Evolutionary conservation across 2,113 vertebrate genomes (phyloP).

Genomic region (Myocastor coypus): DNA sequence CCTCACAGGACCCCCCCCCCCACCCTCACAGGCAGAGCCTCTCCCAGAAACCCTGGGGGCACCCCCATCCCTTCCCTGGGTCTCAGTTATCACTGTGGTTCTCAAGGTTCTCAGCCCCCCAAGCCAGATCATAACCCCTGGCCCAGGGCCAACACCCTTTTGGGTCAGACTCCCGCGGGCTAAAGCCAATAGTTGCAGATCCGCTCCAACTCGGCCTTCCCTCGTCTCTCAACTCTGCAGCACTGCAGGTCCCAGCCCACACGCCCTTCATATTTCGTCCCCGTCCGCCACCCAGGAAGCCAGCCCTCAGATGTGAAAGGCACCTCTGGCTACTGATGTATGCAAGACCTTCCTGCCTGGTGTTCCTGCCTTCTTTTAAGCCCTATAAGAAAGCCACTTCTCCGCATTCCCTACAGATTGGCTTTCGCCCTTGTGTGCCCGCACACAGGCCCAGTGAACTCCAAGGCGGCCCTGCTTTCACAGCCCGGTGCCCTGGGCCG

Average conservation of each 20-base stretch:
- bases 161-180: too few relatives aligned
- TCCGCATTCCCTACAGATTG: background rate
- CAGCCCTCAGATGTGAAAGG: background rate
- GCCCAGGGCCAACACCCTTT: too few relatives aligned
- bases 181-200: too few relatives aligned
- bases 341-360: background rate
- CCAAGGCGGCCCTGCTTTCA: too few relatives aligned
- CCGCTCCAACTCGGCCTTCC: too few relatives aligned
- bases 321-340: background rate
- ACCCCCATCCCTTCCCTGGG: background rate
- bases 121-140: background rate
- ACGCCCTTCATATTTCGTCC: background rate
- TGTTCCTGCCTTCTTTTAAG: background rate
- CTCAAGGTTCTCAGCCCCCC: background rate
- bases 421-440: background rate
- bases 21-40: background rate
- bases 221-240: too few relatives aligned
- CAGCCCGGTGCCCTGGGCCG: background rate
- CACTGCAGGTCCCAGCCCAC: background rate
- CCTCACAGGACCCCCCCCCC: background rate
- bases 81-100: background rate
- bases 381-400: background rate
- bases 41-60: background rate
- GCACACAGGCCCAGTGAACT: background rate
- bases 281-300: too few relatives aligned